Conservation (phyloP, 2,888 invertebrate species). For the Tanypteryx hageni region DNA sequence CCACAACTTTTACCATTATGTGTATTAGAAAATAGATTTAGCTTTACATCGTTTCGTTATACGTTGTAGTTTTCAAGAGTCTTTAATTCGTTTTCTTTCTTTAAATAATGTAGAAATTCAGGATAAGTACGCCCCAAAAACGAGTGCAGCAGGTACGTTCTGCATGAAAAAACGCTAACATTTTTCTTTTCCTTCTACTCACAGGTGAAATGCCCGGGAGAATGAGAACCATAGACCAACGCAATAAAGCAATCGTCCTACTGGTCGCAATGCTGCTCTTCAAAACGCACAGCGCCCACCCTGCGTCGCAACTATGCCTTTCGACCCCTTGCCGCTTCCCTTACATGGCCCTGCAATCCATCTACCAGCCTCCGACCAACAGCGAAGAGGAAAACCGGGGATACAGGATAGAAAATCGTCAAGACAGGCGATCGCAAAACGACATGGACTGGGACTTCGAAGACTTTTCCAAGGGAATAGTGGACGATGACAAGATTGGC, state of each 20-base stretch:
- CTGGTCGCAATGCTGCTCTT: background rate
- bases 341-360: background rate
- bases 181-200: background rate
- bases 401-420: background rate
- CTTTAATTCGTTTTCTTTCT: no score
- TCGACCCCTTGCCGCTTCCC: background rate
- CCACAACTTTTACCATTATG: no score
- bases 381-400: background rate
- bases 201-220: background rate
- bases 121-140: no score
- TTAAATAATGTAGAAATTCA: no score
- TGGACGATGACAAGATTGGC: background rate
- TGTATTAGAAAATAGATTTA: no score
- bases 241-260: background rate
- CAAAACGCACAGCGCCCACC: conserved; percentile 4
- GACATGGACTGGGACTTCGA: background rate
- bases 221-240: background rate
- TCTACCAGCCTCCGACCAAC: background rate
- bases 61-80: no score
- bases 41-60: no score
- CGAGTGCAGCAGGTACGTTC: no score
- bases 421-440: background rate
- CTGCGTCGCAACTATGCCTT: conserved; percentile 24
- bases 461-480: background rate
- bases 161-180: no score